Conservation (phyloP, 2,113 vertebrate species). For the Oreocharis arfaki region DNA sequence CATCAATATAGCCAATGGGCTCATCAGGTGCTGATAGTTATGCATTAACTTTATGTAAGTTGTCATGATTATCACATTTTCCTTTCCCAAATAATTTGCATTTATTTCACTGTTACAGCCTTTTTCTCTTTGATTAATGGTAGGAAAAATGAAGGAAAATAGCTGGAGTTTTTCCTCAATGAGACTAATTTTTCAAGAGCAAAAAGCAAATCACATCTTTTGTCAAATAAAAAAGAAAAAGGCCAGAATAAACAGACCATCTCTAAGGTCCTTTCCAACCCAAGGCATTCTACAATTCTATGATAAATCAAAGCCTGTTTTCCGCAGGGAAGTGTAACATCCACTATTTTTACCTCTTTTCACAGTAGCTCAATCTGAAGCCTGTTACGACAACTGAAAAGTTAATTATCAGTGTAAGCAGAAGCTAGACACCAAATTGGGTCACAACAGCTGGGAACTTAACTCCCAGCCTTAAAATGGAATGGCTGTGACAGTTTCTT, state of each 20-base stretch:
- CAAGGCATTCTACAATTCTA: not conserved
- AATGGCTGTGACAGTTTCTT: not conserved
- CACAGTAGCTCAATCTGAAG: not conserved
- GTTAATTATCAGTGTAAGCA: not conserved
- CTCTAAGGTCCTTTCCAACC: not conserved
- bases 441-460: not conserved
- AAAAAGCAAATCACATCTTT: not conserved
- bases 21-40: not conserved
- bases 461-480: not conserved
- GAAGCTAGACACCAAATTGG: not conserved
- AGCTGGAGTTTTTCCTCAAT: not conserved
- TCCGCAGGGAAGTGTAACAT: not conserved
- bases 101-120: not conserved
- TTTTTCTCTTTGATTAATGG: not conserved
- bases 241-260: not conserved
- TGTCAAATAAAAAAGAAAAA: not conserved
- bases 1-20: not conserved
- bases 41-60: not conserved
- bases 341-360: not conserved
- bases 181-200: not conserved
- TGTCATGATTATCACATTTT: not conserved
- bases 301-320: not conserved
- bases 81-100: not conserved
- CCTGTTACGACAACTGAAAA: not conserved
- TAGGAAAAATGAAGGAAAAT: not conserved